These are phyloP conservation scores for Acheta domesticus DNA, from an alignment of 2,888 invertebrate genomes.

Conservation along the genomic window DNA sequence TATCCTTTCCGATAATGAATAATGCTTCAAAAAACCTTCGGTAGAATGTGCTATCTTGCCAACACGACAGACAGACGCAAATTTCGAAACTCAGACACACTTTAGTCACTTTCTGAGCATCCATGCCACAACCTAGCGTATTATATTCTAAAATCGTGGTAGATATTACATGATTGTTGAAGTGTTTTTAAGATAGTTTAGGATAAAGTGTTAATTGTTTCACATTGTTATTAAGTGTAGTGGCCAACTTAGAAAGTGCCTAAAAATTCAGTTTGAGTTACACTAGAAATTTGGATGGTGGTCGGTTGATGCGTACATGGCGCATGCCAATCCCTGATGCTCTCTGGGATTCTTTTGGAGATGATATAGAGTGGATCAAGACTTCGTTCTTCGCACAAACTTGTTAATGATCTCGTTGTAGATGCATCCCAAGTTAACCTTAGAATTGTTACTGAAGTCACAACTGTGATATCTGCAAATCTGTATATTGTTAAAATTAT, in stretches of 20 bases:
- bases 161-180: slow-evolving; percentile 1
- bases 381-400: slow-evolving; percentile 18
- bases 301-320: no score
- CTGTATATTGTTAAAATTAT: background rate
- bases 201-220: background rate
- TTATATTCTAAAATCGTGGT: slow-evolving; percentile 7
- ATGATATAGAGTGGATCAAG: background rate
- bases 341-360: no score
- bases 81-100: background rate
- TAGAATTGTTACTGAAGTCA: background rate
- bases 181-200: background rate
- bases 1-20: no score
- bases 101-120: background rate
- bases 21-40: no score
- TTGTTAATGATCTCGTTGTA: background rate
- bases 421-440: slow-evolving; percentile 18
- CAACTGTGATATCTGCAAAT: background rate
- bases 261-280: background rate
- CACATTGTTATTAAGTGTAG: background rate
- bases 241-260: background rate
- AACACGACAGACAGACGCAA: no score
- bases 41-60: no score
- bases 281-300: background rate
- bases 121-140: background rate
- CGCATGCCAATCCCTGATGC: no score